phyloP scores from a whole-genome alignment of 2,888 invertebrate species.

The Ochlodes sylvanus region DNA sequence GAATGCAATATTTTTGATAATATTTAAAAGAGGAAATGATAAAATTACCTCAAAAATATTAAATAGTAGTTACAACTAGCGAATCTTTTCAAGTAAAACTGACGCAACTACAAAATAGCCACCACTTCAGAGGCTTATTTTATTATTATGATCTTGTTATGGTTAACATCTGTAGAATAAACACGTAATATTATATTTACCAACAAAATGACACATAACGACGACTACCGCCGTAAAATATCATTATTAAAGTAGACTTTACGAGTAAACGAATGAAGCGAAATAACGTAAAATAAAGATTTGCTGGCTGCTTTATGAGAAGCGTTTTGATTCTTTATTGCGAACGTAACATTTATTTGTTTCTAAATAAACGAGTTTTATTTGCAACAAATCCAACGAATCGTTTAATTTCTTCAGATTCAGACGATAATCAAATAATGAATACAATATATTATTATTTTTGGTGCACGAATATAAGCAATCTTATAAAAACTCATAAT shows the following conservation, averaged over 20 bases:
- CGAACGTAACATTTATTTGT: slow-evolving; percentile 27
- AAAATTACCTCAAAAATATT: no score
- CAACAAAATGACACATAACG: slow-evolving; percentile 35
- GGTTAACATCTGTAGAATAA: slow-evolving; percentile 17
- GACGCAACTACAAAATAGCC: no score
- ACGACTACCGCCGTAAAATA: slow-evolving; percentile 32
- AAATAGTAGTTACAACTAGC: no score
- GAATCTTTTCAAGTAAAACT: no score
- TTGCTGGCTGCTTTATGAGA: slow-evolving; percentile 37
- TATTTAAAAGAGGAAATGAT: no score
- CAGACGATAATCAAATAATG: neutral
- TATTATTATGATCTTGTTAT: slow-evolving; percentile 14
- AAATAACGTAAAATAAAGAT: slow-evolving; percentile 38
- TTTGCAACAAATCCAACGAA: neutral
- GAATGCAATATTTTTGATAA: no score
- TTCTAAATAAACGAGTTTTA: slow-evolving; percentile 13
- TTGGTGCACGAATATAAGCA: no score
- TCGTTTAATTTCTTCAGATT: slow-evolving; percentile 1
- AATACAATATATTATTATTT: no score
- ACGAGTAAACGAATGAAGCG: slow-evolving; percentile 38
- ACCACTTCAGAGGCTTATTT: no score
- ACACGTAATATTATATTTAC: slow-evolving; percentile 32
- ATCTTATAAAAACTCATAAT: no score
- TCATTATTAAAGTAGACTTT: slow-evolving; percentile 39
- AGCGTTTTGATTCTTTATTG: slow-evolving; percentile 36